These are phyloP conservation scores for Tupaia chinensis DNA, from an alignment of 2,113 vertebrate species.

Conservation along the genomic window DNA sequence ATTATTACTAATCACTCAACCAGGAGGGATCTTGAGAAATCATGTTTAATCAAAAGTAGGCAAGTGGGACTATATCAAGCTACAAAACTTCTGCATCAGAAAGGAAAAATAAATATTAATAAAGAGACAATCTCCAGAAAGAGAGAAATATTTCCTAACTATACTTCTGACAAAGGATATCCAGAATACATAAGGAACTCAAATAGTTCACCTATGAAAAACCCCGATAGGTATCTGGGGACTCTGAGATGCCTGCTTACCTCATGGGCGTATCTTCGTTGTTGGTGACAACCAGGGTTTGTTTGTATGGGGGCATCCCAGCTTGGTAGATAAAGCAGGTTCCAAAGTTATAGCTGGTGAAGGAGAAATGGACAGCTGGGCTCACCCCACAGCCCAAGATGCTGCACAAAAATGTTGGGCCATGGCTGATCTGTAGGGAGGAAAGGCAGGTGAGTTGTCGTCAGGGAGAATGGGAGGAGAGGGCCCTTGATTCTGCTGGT, in stretches of 20 bases:
- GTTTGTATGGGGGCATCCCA: slow-evolving; percentile 87
- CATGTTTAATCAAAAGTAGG: too few species aligned
- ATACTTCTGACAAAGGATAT: too few species aligned
- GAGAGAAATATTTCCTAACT: too few species aligned
- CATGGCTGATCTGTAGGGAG: slow-evolving; percentile 89
- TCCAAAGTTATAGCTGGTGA: slow-evolving; percentile 92
- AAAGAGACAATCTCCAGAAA: too few species aligned
- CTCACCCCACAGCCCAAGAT: slow-evolving; percentile 86
- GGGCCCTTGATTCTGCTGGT: neutral
- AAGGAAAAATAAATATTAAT: too few species aligned
- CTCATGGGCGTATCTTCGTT: slow-evolving; percentile 87
- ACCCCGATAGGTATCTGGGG: neutral
- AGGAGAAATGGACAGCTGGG: slow-evolving; percentile 91
- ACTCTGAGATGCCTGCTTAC: slow-evolving; percentile 76
- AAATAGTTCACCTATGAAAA: too few species aligned
- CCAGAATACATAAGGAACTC: too few species aligned
- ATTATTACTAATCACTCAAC: neutral
- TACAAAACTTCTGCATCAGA: too few species aligned
- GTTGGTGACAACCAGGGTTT: slow-evolving; percentile 90
- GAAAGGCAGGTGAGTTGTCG: neutral
- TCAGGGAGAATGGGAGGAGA: neutral
- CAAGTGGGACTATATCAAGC: too few species aligned
- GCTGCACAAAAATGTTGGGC: slow-evolving; percentile 85
- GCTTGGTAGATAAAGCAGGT: slow-evolving; percentile 88
- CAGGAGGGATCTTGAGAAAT: neutral